A percentile compares a stretch with the other conserved stretches of the same genome.
phyloP scores from a whole-genome alignment of 2,113 vertebrate species.

The Psilopogon haemacephalus region DNA sequence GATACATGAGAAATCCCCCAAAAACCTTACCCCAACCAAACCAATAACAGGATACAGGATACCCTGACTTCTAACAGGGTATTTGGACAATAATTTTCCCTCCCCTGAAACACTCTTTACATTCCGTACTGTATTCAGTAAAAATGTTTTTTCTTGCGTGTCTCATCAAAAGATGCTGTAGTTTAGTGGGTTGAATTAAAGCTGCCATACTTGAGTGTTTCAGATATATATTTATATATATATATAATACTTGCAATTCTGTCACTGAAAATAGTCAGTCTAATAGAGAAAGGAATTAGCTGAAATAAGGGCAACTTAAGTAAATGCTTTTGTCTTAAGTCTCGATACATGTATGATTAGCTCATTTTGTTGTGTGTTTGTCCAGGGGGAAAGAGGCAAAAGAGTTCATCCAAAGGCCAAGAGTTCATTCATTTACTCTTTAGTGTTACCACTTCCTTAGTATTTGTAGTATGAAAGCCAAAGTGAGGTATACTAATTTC shows the following conservation, averaged over 20 bases:
- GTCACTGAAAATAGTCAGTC: background rate
- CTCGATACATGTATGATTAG: background rate
- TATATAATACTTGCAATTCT: background rate
- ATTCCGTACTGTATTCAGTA: background rate
- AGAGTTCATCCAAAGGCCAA: background rate
- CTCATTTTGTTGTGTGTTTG: background rate
- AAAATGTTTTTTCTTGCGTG: background rate
- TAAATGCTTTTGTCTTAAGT: background rate
- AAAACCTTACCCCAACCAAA: no score
- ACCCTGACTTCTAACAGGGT: background rate
- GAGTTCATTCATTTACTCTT: background rate
- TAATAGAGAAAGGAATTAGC: background rate
- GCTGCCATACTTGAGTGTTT: background rate
- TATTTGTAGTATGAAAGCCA: background rate
- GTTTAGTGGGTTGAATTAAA: background rate
- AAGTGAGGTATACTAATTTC: background rate
- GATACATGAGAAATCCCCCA: no score
- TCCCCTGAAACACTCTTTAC: background rate
- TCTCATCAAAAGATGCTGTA: background rate
- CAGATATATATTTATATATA: background rate
- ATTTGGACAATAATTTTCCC: background rate
- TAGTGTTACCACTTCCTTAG: background rate
- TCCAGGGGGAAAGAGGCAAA: background rate
- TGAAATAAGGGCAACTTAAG: background rate
- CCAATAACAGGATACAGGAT: no score